Evolutionary conservation across 2,797 vertebrate genomes (phyloP).

Genomic region (Sebastes miniatus): DNA sequence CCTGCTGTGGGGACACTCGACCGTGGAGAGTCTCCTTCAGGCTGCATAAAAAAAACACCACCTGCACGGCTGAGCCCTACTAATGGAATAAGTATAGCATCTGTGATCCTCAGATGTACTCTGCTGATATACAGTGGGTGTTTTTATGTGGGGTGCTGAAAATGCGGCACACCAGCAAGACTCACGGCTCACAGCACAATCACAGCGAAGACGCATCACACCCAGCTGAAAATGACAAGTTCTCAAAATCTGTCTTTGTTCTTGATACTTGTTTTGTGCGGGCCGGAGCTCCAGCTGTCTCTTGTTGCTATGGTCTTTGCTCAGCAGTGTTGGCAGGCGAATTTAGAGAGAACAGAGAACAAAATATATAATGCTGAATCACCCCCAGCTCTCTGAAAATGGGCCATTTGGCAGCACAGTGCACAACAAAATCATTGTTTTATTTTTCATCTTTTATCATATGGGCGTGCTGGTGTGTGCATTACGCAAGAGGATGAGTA

Average conservation of each 20-base stretch:
- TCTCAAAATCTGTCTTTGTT: constrained; percentile 58
- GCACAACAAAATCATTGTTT: constrained; percentile 10
- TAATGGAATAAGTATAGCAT: constrained; percentile 47
- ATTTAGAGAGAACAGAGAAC: neutral
- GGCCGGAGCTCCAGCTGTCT: constrained; percentile 57
- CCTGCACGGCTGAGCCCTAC: constrained; percentile 20
- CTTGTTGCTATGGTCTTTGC: constrained; percentile 55
- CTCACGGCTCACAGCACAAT: constrained; percentile 40
- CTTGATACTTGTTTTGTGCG: constrained; percentile 28
- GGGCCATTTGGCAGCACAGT: constrained; percentile 15
- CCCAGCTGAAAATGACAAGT: constrained; percentile 61
- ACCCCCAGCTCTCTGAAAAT: constrained; percentile 36
- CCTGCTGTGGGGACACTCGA: constrained; percentile 17
- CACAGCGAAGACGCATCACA: constrained; percentile 45
- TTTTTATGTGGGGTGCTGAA: constrained; percentile 30
- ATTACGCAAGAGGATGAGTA: constrained; percentile 7
- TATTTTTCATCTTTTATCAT: constrained; percentile 17
- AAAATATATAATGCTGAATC: constrained; percentile 52
- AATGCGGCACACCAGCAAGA: constrained; percentile 7
- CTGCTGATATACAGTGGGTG: constrained; percentile 25
- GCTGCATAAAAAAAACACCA: constrained; percentile 16
- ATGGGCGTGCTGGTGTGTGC: neutral
- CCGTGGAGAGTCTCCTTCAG: constrained; percentile 15
- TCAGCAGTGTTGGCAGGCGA: constrained; percentile 40
- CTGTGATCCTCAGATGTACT: constrained; percentile 35